Conservation (phyloP, 2,113 vertebrate genomes). For the Erinaceus europaeus region DNA sequence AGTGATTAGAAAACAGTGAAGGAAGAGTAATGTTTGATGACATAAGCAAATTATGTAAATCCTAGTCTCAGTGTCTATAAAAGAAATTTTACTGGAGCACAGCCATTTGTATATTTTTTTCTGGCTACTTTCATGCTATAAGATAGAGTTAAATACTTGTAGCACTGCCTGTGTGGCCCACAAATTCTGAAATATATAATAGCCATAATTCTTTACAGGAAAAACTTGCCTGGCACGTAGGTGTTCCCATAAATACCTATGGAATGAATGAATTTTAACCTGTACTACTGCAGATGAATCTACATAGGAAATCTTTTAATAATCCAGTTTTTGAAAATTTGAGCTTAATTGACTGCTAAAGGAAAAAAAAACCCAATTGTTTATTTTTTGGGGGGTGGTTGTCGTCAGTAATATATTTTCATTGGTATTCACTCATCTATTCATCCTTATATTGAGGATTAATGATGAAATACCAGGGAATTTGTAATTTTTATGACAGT, state of each 20-base stretch:
- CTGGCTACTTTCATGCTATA: background rate
- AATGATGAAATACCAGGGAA: background rate
- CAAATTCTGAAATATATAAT: constrained; percentile 24
- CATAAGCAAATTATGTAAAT: constrained; percentile 25
- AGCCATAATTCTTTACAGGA: background rate
- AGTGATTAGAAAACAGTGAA: constrained; percentile 41
- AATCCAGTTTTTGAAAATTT: constrained; percentile 43
- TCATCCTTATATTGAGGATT: constrained; percentile 8
- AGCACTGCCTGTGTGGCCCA: constrained; percentile 54
- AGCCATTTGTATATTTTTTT: constrained; percentile 38
- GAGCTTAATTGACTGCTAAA: constrained; percentile 35
- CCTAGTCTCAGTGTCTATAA: constrained; percentile 29
- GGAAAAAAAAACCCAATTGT: background rate
- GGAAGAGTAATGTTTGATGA: constrained; percentile 29
- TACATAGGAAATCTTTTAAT: constrained; percentile 41
- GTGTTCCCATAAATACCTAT: constrained; percentile 42
- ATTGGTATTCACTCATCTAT: background rate
- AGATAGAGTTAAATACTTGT: background rate
- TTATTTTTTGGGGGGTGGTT: no score
- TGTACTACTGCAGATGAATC: constrained; percentile 4
- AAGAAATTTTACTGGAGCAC: constrained; percentile 14
- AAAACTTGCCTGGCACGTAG: constrained; percentile 20
- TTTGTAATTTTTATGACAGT: constrained; percentile 24
- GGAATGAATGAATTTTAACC: constrained; percentile 48
- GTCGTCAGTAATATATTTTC: constrained; percentile 13